phyloP scores from a whole-genome alignment of 1,140 invertebrate species.

The Tetramorium alpestre region DNA sequence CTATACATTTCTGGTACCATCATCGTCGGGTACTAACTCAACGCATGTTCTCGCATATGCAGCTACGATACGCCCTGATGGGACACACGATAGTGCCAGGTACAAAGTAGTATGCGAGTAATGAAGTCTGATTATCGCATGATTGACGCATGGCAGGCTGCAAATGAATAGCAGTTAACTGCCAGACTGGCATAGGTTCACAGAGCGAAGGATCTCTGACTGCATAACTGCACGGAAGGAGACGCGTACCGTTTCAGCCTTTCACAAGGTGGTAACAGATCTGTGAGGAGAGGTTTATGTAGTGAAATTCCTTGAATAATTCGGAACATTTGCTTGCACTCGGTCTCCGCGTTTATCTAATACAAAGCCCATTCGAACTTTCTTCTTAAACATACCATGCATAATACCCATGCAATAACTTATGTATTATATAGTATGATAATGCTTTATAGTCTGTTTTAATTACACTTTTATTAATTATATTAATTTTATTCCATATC shows the following conservation, averaged over 20 bases:
- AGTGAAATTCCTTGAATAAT: slow-evolving; percentile 42
- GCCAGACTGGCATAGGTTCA: not conserved
- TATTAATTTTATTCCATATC: not conserved
- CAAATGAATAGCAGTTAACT: slow-evolving; percentile 48
- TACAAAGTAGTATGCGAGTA: slow-evolving; percentile 9
- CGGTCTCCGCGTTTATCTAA: not conserved
- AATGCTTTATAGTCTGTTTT: not conserved
- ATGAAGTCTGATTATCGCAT: slow-evolving; percentile 45
- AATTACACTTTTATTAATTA: not conserved
- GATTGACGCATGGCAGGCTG: slow-evolving; percentile 45
- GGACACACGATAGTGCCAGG: slow-evolving; percentile 6
- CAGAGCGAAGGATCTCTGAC: not conserved
- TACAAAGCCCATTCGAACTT: not conserved
- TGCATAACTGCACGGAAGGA: slow-evolving; percentile 4
- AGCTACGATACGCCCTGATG: not conserved
- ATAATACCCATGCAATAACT: not conserved
- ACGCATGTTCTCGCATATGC: slow-evolving; percentile 14
- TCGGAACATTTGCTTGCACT: slow-evolving; percentile 8
- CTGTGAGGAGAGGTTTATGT: not conserved
- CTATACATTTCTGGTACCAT: slow-evolving; percentile 33
- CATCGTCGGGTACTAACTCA: slow-evolving; percentile 15
- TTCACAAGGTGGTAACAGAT: not conserved
- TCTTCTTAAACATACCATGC: not conserved
- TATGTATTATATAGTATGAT: not conserved
- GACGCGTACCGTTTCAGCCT: not conserved